Evolutionary conservation across 1,140 invertebrate species (phyloP).

Genomic region (Brachionus koreanus): DNA sequence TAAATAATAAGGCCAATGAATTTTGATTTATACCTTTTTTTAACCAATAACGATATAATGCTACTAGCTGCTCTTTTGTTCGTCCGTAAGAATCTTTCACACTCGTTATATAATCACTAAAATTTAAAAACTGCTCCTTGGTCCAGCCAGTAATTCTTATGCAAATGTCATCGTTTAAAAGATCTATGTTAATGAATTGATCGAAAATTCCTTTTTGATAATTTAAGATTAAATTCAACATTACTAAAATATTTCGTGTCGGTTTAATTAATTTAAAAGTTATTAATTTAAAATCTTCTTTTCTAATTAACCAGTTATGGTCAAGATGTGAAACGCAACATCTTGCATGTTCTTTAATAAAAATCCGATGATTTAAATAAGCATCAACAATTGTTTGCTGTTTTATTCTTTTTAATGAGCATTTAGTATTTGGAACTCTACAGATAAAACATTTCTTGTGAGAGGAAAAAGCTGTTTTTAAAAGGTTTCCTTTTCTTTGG

Average conservation of each 20-base stretch:
- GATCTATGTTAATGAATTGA: not conserved
- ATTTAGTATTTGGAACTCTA: not conserved
- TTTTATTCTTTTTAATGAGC: not conserved
- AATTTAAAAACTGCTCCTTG: not conserved
- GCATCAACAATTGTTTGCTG: not conserved
- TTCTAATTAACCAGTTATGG: not conserved
- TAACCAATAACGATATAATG: not conserved
- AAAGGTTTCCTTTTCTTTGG: no score
- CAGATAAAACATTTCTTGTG: not conserved
- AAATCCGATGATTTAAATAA: not conserved
- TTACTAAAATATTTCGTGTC: not conserved
- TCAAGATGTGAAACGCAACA: not conserved
- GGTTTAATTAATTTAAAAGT: not conserved
- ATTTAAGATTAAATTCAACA: not conserved
- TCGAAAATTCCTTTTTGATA: not conserved
- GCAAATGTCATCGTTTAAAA: not conserved
- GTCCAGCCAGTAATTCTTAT: not conserved
- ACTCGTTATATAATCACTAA: not conserved
- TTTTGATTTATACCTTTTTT: not conserved
- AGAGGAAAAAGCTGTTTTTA: not conserved
- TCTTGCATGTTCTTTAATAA: conserved; percentile 20
- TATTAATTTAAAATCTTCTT: not conserved
- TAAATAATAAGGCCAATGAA: not conserved
- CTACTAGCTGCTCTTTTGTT: not conserved
- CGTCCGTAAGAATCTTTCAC: not conserved